Conservation (phyloP, 2,797 vertebrate species). For the Acrossocheilus fasciatus region DNA sequence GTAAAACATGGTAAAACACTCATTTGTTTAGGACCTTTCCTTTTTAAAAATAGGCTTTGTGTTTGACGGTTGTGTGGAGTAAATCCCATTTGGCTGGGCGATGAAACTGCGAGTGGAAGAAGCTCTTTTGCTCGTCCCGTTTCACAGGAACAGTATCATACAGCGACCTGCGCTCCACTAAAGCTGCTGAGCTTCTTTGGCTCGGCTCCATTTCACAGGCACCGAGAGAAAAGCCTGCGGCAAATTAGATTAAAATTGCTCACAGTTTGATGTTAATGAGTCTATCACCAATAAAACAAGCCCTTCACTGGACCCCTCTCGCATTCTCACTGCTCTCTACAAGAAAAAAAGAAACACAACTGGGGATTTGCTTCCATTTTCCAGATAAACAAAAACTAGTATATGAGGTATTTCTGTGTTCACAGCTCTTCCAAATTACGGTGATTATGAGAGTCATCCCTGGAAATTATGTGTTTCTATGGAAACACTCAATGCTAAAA, state of each 20-base stretch:
- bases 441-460: background rate
- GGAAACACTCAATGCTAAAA: background rate
- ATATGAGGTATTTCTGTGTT: background rate
- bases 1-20: background rate
- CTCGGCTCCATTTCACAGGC: slow-evolving; percentile 41
- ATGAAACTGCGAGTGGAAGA: background rate
- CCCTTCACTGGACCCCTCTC: slow-evolving; percentile 38
- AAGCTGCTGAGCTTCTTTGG: slow-evolving; percentile 27
- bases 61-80: background rate
- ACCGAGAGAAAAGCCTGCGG: slow-evolving; percentile 42
- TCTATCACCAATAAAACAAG: slow-evolving; percentile 42
- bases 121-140: background rate
- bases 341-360: background rate
- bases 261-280: slow-evolving; percentile 57
- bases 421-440: background rate
- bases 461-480: background rate
- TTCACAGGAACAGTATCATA: slow-evolving; percentile 11
- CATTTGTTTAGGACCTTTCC: slow-evolving; percentile 12
- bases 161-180: slow-evolving; percentile 13
- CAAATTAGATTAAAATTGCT: slow-evolving; percentile 57
- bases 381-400: background rate
- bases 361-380: background rate
- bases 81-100: slow-evolving; percentile 14
- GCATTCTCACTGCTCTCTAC: background rate
- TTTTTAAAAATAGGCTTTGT: slow-evolving; percentile 14